Base-by-base conservation (phyloP, 2,113 vertebrate genomes). In the Salvelinus sp. region DNA sequence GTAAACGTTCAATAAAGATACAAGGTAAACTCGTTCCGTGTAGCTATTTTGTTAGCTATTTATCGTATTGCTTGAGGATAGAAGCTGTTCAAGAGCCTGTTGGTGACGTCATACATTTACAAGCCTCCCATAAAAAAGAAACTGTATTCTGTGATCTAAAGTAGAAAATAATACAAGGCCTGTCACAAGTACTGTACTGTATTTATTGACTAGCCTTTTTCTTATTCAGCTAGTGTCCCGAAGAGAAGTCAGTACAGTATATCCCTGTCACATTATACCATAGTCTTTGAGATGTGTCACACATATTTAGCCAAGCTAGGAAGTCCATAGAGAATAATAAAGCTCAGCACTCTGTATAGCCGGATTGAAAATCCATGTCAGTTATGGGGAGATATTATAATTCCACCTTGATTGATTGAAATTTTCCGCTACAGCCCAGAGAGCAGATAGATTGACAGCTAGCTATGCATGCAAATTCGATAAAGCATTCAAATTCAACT, bases 401-500 rank as follows among this genome's bases (percentile, higher is more conserved):
- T 67, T 70, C 18, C 80, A 83, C 82, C 75, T 80, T 82, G 80
- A 86, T 84, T 83, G 81, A 90, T 83, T 79, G 14, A 76, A 75
- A 58, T 73, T 70, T 81, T 82, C 74, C 18, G 33, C 79, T 60
- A 70, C 74, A 38, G 74, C 72, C 83, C 74, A 54, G 69, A 69
- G 70, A 73, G 65, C 1, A 71, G 74, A 82, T 82, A 71, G 77
- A 82, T 82, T 89, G 87, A 90, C 88, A 88, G 90, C 71, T 73
- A 10, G 50, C 50, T 54, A 54, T 16, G 74, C 82, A 82, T 88
- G 77, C 75, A 82, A 85, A 87, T 89, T 47, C 70, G 76, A 83
- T 73, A 64, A 23, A 14, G 57, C 76, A 83, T 86, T 86, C 84
- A 86, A 80, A 87, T 83, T 76, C 81, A 48, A 38, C 76, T 78